Evolutionary conservation across 2,797 vertebrate genomes (phyloP).

Genomic region (Darevskia mixta): DNA sequence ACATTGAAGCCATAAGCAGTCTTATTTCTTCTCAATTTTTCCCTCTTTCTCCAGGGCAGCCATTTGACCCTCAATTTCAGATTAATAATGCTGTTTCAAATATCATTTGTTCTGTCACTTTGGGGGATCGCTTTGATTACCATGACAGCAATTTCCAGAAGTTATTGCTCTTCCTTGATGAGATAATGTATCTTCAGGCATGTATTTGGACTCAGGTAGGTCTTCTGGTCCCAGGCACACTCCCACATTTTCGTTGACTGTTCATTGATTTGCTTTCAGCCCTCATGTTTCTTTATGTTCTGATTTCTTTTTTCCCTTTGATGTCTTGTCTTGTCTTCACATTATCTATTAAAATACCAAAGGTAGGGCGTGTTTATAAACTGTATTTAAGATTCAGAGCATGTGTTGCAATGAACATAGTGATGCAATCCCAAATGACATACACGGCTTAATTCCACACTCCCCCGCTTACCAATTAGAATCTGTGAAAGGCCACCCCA

Average conservation of each 20-base stretch:
- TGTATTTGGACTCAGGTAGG: neutral
- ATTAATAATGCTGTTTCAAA: conserved; percentile 80
- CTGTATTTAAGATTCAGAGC: too few species aligned
- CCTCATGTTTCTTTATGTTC: too few species aligned
- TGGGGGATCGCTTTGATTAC: conserved; percentile 80
- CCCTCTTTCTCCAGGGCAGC: conserved; percentile 69
- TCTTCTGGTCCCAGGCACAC: neutral
- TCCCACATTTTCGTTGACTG: too few species aligned
- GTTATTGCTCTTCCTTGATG: neutral
- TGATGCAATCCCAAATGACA: too few species aligned
- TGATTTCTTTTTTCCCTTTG: neutral
- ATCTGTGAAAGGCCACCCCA: too few species aligned
- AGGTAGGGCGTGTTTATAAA: too few species aligned
- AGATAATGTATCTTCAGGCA: neutral
- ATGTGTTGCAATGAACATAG: too few species aligned
- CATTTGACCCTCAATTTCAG: conserved; percentile 78
- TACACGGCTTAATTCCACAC: too few species aligned
- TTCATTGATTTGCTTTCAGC: too few species aligned
- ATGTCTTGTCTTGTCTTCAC: neutral
- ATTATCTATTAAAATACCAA: neutral
- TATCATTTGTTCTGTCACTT: conserved; percentile 80
- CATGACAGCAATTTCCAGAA: conserved; percentile 54
- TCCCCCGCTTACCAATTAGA: too few species aligned
- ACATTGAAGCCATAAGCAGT: neutral
- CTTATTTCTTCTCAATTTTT: neutral